These are phyloP conservation scores for Cataglyphis rosenhaueri DNA, from an alignment of 2,888 invertebrate genomes.

Conservation along the genomic window DNA sequence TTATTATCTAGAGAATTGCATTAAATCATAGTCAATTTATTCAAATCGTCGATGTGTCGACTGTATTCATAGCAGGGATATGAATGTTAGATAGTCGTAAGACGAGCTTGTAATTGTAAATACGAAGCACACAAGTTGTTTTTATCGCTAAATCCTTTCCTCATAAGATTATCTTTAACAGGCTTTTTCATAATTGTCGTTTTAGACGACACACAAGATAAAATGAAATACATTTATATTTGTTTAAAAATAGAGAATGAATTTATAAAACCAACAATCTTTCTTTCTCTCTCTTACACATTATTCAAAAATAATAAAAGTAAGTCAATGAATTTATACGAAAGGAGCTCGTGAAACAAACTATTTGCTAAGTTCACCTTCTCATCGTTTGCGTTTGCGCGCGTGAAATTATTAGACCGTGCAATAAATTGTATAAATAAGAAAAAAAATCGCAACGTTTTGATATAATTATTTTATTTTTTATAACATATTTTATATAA, in stretches of 20 bases:
- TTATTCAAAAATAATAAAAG: not conserved
- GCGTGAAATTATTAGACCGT: not conserved
- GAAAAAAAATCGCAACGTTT: not conserved
- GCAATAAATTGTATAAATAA: not conserved
- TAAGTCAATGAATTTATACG: not conserved
- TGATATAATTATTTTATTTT: conserved; percentile 1
- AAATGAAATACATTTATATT: not conserved
- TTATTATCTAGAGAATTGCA: conserved; percentile 1
- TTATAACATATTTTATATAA: conserved; percentile 19
- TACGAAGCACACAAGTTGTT: not conserved
- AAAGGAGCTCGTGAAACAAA: not conserved
- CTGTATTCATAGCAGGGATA: conserved; percentile 17
- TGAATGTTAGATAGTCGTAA: conserved; percentile 18
- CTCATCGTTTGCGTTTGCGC: not conserved
- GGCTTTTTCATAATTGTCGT: conserved; percentile 23
- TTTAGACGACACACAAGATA: not conserved
- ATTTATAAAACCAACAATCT: not conserved
- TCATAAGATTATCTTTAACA: conserved; percentile 8
- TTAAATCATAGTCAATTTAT: not conserved
- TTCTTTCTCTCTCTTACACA: not conserved
- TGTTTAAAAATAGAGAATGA: not conserved
- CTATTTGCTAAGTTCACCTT: not conserved
- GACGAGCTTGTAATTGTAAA: conserved; percentile 24
- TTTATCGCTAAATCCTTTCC: conserved; percentile 6
- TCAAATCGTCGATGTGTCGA: not conserved